Conservation (phyloP, 2,888 invertebrate species). For the Macaria liturata region DNA sequence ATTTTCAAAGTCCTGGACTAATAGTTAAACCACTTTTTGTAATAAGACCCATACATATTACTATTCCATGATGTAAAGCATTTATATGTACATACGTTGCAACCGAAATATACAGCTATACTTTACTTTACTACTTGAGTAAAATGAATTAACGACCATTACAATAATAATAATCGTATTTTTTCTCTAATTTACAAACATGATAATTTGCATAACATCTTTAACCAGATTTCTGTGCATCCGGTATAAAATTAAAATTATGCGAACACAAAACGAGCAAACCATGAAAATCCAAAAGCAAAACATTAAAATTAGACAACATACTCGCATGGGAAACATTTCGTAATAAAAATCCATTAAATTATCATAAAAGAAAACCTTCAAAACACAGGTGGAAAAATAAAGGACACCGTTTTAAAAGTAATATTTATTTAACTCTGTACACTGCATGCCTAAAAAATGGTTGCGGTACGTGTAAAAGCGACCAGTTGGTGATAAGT, state of each 20-base stretch:
- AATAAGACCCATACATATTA: too few species aligned
- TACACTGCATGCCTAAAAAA: constrained; percentile 31
- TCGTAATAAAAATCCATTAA: constrained; percentile 22
- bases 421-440: constrained; percentile 22
- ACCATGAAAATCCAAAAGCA: constrained; percentile 13
- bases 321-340: constrained; percentile 13
- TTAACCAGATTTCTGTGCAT: too few species aligned
- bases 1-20: too few species aligned
- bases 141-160: too few species aligned
- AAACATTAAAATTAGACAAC: constrained; percentile 13
- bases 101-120: too few species aligned
- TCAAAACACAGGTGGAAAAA: constrained; percentile 26
- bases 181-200: too few species aligned
- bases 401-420: constrained; percentile 26
- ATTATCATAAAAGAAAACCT: constrained; percentile 25
- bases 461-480: not conserved
- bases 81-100: too few species aligned
- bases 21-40: too few species aligned
- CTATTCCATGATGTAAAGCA: too few species aligned
- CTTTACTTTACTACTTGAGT: too few species aligned
- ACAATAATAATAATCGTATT: too few species aligned
- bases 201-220: too few species aligned
- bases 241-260: not conserved
- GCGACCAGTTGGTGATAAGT: not conserved
- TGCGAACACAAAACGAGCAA: constrained; percentile 2